A percentile compares a stretch with the other conserved stretches of the same genome.
Evolutionary conservation across 2,888 invertebrate species (phyloP).

Genomic region (Oscheius sp.): DNA sequence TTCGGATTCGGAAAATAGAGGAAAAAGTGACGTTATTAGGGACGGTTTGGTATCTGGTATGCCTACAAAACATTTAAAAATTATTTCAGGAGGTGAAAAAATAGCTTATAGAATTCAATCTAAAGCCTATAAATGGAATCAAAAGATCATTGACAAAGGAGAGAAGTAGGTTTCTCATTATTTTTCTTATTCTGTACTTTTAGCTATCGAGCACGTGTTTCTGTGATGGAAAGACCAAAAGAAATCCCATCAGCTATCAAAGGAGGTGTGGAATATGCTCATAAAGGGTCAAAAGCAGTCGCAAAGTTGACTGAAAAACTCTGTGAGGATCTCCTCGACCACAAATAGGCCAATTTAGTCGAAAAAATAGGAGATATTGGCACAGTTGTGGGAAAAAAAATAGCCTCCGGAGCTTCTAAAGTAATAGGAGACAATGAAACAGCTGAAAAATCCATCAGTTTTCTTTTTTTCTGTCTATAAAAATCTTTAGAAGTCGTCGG

Average conservation of each 20-base stretch:
- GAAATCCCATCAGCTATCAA: not conserved
- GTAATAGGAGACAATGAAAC: conserved; percentile 11
- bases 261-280: not conserved
- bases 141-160: not conserved
- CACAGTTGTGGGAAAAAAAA: not conserved
- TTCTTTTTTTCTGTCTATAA: not conserved
- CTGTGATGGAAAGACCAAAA: not conserved
- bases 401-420: conserved; percentile 6
- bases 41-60: not conserved
- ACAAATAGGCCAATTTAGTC: not conserved
- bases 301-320: conserved; percentile 3
- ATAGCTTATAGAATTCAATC: not conserved
- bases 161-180: too few relatives aligned
- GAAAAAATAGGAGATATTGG: conserved; percentile 1
- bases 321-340: not conserved
- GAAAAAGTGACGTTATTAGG: not conserved
- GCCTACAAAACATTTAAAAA: not conserved
- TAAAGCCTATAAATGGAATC: not conserved
- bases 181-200: too few relatives aligned
- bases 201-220: too few relatives aligned
- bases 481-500: conserved; percentile 2
- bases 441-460: conserved; percentile 11
- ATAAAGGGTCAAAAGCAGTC: conserved; percentile 1
- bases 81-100: not conserved
- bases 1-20: too few relatives aligned